Evolutionary conservation across 1,140 invertebrate species (phyloP), one percentile per base, ranked within the genome.

Genomic region (Ceratina australensis): DNA sequence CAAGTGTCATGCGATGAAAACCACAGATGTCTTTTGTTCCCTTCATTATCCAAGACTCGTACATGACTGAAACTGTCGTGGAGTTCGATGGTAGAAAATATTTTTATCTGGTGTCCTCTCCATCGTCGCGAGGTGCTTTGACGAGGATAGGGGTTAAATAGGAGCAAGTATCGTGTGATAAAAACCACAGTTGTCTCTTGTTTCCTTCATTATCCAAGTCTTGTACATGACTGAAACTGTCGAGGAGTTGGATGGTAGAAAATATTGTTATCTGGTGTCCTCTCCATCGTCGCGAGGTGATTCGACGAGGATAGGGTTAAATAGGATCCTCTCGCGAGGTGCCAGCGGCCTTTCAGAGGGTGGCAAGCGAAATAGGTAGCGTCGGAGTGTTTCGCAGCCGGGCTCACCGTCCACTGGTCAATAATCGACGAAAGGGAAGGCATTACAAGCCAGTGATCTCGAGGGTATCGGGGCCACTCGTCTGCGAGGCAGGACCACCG

Each of bases 371-470:
- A 74, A 57, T 79, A 65, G 78, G 33, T 68, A 65, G 61, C 72
- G 71, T 72, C 79, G 71, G 81, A 83, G 86, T 79, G 76, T 85
- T 79, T 68, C 74, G 57, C 65, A 56, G 80, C 83, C 87, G 88
- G 87, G 86, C 82, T 88, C 88, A 87, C 82, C 79, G 89, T 91
- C 89, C 86, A 89, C 78, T 89, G 89, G 87, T 89, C 88, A 91
- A 90, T 89, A 89, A 90, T 90, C 86, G 84, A 87, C 88, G 87
- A 89, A 89, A 90, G 89, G 88, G 90, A 90, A 91, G 91, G 91
- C 91, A 92, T 91, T 91, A 91, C 90, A 88, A 92, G 84, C 90
- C 78, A 92, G 81, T 91, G 91, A 92, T 90, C 90, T 84, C 82
- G 87, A 71, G 86, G 85, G 79, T 89, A 88, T 87, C 87, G 83